phyloP scores from a whole-genome alignment of 2,888 invertebrate species.

The Ommatoiulus sabulosus region DNA sequence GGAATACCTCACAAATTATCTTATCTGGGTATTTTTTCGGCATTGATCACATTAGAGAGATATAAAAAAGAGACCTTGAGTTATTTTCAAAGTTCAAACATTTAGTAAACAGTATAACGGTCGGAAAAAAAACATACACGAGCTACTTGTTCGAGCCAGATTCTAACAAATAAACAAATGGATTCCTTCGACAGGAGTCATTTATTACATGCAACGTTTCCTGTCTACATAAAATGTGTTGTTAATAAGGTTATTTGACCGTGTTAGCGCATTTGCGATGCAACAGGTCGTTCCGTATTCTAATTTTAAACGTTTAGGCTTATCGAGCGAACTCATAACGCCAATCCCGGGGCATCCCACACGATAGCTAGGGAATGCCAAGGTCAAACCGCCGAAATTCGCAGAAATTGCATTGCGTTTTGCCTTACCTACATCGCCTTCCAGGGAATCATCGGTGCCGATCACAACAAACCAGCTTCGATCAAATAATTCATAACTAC shows the following conservation, averaged over 20 bases:
- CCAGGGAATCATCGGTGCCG: not conserved
- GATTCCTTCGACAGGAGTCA: not conserved
- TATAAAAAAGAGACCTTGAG: not conserved
- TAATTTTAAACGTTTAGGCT: not conserved
- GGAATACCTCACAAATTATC: not conserved
- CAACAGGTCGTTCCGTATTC: constrained; percentile 3
- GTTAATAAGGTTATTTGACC: not conserved
- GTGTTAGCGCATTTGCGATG: not conserved
- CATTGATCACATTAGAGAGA: not conserved
- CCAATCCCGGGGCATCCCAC: not conserved
- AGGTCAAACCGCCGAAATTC: not conserved
- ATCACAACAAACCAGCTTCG: not conserved
- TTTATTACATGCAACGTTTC: not conserved
- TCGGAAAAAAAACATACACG: not conserved
- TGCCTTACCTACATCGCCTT: constrained; percentile 16
- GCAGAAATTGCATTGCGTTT: not conserved
- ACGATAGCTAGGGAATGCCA: not conserved
- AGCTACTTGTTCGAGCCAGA: not conserved
- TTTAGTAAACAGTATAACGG: not conserved
- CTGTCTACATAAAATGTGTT: not conserved
- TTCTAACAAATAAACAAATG: not conserved
- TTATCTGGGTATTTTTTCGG: not conserved
- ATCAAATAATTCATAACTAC: not conserved
- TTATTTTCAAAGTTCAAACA: not conserved
- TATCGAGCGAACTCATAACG: not conserved